These are phyloP conservation scores for Lucilia sericata DNA, from an alignment of 1,140 invertebrate genomes.

Conservation along the genomic window DNA sequence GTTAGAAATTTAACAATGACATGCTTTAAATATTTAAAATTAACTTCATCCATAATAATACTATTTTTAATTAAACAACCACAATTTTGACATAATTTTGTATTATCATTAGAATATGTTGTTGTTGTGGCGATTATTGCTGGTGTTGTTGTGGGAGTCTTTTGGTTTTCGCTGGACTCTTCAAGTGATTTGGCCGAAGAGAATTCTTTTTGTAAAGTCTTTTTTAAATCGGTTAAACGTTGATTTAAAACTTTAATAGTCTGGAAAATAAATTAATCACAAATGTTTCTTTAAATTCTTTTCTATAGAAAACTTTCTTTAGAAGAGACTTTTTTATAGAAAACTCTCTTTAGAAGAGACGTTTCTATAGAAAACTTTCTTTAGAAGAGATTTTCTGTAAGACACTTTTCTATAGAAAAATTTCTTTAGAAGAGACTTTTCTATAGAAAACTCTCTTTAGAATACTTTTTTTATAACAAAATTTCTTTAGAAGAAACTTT, in stretches of 20 bases:
- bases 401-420: too few species aligned
- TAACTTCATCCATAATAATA: constrained; percentile 71
- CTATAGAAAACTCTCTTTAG: too few species aligned
- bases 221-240: constrained; percentile 88
- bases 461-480: too few species aligned
- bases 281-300: too few species aligned
- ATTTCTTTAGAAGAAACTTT: too few species aligned
- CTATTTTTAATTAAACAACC: constrained; percentile 49
- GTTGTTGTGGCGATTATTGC: background rate
- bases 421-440: too few species aligned
- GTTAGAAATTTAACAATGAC: constrained; percentile 93
- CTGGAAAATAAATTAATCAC: constrained; percentile 71
- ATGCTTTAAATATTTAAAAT: constrained; percentile 86
- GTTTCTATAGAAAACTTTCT: too few species aligned
- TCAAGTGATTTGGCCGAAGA: constrained; percentile 69
- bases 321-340: too few species aligned
- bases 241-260: constrained; percentile 90
- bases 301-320: too few species aligned
- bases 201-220: constrained; percentile 88
- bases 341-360: too few species aligned
- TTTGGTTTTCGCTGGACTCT: constrained; percentile 50
- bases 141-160: background rate
- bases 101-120: background rate
- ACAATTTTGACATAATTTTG: constrained; percentile 31
- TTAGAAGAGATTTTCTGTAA: too few species aligned